Evolutionary conservation across 2,888 invertebrate genomes (phyloP), one percentile per base, ranked within the genome.

Genomic region (Brachyptera risi): DNA sequence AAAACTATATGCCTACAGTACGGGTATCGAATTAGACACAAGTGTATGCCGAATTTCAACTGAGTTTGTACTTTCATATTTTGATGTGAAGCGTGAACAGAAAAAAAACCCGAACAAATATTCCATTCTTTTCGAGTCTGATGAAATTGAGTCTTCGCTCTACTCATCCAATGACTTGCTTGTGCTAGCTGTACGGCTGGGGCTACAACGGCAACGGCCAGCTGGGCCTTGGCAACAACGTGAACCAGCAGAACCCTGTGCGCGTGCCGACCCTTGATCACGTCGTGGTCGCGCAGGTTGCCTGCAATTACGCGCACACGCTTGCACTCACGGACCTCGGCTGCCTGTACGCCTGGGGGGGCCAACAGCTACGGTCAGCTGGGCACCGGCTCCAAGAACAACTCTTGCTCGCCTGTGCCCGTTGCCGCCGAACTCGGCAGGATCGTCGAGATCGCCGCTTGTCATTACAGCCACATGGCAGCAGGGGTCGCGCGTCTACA

Each of bases 261-360:
- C 73, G 78, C 67, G 77, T 81, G 2, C n/a, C 47, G 23, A 71
- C 73, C 15, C 72, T 81, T 13, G 70, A 72, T 51, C 76, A 75
- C 35, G 72, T 74, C 38, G 73, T 73, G 1, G 74, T 76, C 67
- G 72, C 74, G 70, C 71, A 66, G 75, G 74, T 82, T 59, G 79
- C 73, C 38, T 84, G 83, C 69, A 84, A 84, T 11, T 82, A 80
- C 67, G 79, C 79, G 0, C 84, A 84, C 69, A 76, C 78, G 1
- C 68, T 85, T 64, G 83, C 83, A 1, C 73, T 85, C n/a, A 78
- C 80, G 26, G 82, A 84, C 67, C 80, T 82, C 67, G 84, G 84
- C 0, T 73, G 72, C 21, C 69, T 84, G 24, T 84, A 77, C 68
- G 79, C 80, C n/a, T 84, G 83, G 83, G 85, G n/a, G 85, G 59